These are phyloP conservation scores for Gymnoscopelus microlampas DNA, from an alignment of 2,797 vertebrate genomes.

Conservation along the genomic window DNA sequence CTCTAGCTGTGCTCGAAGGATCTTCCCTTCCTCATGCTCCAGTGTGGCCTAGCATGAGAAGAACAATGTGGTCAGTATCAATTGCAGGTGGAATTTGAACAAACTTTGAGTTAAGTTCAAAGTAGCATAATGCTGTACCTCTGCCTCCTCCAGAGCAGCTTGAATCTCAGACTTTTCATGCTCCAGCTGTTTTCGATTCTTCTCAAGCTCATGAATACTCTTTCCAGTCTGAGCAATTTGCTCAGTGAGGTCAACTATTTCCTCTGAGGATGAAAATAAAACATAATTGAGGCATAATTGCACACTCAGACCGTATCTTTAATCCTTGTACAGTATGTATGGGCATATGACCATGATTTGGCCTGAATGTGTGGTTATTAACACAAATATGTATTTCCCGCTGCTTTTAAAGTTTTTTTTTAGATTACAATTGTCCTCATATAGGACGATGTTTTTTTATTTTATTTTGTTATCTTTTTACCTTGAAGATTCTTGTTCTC, in stretches of 20 bases:
- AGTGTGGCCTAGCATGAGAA: slow-evolving; percentile 61
- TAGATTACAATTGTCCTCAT: neutral
- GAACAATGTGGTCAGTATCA: neutral
- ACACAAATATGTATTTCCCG: too few species aligned
- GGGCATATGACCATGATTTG: too few species aligned
- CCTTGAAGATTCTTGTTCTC: slow-evolving; percentile 84
- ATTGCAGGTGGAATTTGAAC: neutral
- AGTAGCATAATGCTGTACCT: slow-evolving; percentile 61
- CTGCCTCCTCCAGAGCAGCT: slow-evolving; percentile 83
- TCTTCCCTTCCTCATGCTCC: slow-evolving; percentile 90
- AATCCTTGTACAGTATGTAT: too few species aligned
- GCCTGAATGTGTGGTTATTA: too few species aligned
- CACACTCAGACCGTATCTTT: too few species aligned
- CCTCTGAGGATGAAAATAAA: slow-evolving; percentile 41
- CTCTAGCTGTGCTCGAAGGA: slow-evolving; percentile 87
- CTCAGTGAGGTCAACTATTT: slow-evolving; percentile 64
- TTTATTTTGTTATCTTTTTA: neutral
- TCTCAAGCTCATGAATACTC: slow-evolving; percentile 80
- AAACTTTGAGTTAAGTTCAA: neutral
- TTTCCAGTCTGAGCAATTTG: slow-evolving; percentile 76
- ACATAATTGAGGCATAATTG: too few species aligned
- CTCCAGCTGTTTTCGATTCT: slow-evolving; percentile 81
- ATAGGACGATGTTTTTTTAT: neutral
- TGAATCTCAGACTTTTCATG: slow-evolving; percentile 85
- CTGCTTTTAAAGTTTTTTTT: too few species aligned